Base-by-base conservation (phyloP, 1,140 invertebrate genomes). In the Dendroctonus ponderosae region DNA sequence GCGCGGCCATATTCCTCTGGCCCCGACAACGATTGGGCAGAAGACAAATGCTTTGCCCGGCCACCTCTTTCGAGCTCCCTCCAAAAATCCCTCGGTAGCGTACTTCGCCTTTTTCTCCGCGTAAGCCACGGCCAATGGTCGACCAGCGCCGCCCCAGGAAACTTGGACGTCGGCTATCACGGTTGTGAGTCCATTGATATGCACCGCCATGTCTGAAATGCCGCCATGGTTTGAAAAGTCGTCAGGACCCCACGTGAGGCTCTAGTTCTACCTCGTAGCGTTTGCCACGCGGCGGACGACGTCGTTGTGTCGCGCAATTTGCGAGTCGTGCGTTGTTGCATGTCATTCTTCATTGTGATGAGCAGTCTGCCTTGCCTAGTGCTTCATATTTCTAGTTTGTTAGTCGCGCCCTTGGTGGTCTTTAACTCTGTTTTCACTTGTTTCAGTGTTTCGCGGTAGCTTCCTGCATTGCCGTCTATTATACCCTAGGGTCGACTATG, bases 121-220 rank as follows among this genome's bases (percentile, higher is more conserved):
- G 6, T 12, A 69, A 12, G 12, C 46, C 12, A 62, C 48, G 2
- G n/a, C 9, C 12, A 69, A 12, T 6, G 46, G n/a, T 40, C 56
- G n/a, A 6, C 7, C 48, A 12, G 54, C 37, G 4, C 50, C 60
- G 41, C 70, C 71, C 71, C 62, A 72, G n/a, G 61, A 66, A 8
- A 72, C 63, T 50, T 68, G 66, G 9, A 70, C 52, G 49, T 67
- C 66, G 42, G 15, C 9, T 7, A 67, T 26, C 5, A 68, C 15
- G 14, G 53, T 44, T 5, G 15, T 50, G 9, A 14, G 15, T 38
- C 40, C 53, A 4, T 40, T 12, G 5, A 38, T 9, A 43, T 58
- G 62, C 6, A 68, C 37, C 0, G 59, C 48, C 39, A 69, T 5
- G 44, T 71, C 68, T 1, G n/a, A n/a, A n/a, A n/a, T n/a, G n/a